A percentile compares a stretch with the other conserved stretches of the same genome.
phyloP scores from a whole-genome alignment of 2,888 invertebrate species.

The Zaprionus bogoriensis region DNA sequence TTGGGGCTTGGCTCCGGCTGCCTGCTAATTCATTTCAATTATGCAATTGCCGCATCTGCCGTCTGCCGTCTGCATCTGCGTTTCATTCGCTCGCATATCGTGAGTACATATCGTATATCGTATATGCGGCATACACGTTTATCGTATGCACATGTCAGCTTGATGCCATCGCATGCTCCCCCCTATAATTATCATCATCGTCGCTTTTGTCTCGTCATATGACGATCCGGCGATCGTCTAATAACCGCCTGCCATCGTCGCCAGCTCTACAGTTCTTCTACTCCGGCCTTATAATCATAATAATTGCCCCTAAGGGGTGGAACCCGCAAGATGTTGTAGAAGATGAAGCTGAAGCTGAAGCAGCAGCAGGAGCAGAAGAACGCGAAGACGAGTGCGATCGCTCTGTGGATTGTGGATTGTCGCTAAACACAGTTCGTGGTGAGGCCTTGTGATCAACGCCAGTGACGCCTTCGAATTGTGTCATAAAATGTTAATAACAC shows the following conservation, averaged over 20 bases:
- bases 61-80: constrained; percentile 33
- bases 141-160: constrained; percentile 11
- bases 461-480: constrained; percentile 53
- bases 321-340: neutral
- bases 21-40: constrained; percentile 72
- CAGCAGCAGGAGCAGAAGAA: neutral
- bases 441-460: constrained; percentile 47
- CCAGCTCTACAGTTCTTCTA: constrained; percentile 11
- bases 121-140: too few species aligned
- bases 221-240: constrained; percentile 57
- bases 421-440: constrained; percentile 48
- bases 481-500: constrained; percentile 2
- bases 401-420: constrained; percentile 28
- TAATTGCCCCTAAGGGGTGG: constrained; percentile 51
- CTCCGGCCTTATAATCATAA: constrained; percentile 65
- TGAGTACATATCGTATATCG: neutral
- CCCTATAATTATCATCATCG: constrained; percentile 7
- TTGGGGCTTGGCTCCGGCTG: constrained; percentile 28
- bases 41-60: constrained; percentile 68
- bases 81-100: constrained; percentile 24
- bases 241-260: constrained; percentile 61
- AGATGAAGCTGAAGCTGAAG: too few species aligned
- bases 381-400: neutral
- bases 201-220: constrained; percentile 43
- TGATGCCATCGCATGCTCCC: neutral